phyloP scores from a whole-genome alignment of 2,113 vertebrate genomes.

The Thymallus thymallus region DNA sequence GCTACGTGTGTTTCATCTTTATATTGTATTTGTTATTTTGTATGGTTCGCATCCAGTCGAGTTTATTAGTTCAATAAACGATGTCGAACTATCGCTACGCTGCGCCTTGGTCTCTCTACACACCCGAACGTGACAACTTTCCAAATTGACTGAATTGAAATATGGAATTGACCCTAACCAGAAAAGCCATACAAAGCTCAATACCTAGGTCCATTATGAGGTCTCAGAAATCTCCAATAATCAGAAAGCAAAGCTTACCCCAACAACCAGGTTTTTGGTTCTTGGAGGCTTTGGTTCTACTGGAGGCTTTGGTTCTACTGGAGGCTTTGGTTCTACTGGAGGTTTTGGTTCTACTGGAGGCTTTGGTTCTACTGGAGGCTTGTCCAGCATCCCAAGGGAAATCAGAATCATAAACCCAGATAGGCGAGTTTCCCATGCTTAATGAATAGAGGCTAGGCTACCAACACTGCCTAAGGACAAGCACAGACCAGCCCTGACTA shows the following conservation, averaged over 20 bases:
- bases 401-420: slow-evolving; percentile 49
- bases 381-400: slow-evolving; percentile 73
- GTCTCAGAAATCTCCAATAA: no score
- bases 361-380: slow-evolving; percentile 58
- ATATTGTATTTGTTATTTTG: no score
- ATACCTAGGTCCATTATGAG: neutral
- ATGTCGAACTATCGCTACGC: no score
- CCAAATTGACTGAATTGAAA: no score
- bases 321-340: slow-evolving; percentile 53
- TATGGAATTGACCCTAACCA: no score
- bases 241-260: slow-evolving; percentile 72
- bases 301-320: slow-evolving; percentile 71
- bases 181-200: no score
- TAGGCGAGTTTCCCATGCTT: neutral
- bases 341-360: slow-evolving; percentile 71
- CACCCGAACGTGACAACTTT: no score
- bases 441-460: neutral
- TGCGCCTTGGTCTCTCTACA: no score
- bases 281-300: slow-evolving; percentile 63
- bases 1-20: no score
- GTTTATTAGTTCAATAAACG: no score
- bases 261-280: slow-evolving; percentile 59
- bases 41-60: no score
- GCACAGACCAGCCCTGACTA: neutral
- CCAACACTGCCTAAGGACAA: slow-evolving; percentile 13